These are phyloP conservation scores for Hydrozoanthus gracilis DNA, from an alignment of 92 coral and sea anemone species.

Conservation along the genomic window DNA sequence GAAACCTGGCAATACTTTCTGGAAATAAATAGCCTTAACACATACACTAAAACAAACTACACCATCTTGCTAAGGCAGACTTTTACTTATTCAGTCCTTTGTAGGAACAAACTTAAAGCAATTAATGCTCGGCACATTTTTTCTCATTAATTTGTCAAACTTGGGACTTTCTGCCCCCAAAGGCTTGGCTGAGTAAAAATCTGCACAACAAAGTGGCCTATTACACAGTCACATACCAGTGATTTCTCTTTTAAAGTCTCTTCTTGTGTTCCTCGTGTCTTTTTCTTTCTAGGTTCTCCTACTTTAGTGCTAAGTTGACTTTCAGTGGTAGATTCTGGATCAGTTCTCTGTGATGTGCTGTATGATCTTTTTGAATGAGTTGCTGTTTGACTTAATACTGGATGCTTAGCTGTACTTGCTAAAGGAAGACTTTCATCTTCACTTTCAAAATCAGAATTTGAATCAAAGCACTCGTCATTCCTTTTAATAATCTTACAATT, in stretches of 20 bases:
- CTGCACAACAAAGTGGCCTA: no score
- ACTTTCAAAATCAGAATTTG: conserved; percentile 10
- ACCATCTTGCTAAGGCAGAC: no score
- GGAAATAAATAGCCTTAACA: no score
- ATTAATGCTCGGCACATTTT: no score
- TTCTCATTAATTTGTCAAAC: no score
- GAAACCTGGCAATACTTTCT: no score
- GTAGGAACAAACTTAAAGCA: no score
- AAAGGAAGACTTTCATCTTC: conserved; percentile 20
- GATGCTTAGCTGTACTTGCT: neutral
- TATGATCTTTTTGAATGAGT: conserved; percentile 24
- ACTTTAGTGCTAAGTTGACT: neutral
- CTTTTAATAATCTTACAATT: neutral
- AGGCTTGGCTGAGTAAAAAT: no score
- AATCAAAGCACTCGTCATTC: neutral
- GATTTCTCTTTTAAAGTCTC: conserved; percentile 45
- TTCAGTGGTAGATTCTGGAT: neutral
- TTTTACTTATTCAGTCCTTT: no score
- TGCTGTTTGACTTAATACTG: neutral
- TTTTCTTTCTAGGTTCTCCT: conserved; percentile 35
- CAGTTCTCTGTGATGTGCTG: conserved; percentile 35
- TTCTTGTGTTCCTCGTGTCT: conserved; percentile 43
- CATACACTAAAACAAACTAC: no score
- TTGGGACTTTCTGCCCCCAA: no score
- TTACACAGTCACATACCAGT: conserved; percentile 26